These are phyloP conservation scores for Drosophila limbata DNA, from an alignment of 2,888 invertebrate genomes.

Conservation along the genomic window DNA sequence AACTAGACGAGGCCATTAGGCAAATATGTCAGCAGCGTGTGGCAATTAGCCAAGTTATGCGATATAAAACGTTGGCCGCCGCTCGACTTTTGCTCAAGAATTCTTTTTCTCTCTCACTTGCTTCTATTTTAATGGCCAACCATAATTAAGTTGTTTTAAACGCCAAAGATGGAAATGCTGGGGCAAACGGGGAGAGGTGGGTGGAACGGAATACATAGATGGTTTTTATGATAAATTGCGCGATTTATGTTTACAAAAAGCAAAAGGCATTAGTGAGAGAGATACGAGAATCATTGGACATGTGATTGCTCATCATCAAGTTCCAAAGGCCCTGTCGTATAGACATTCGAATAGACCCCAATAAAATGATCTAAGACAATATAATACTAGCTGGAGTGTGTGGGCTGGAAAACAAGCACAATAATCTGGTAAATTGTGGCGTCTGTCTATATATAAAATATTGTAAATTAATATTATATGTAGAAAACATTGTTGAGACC, in stretches of 20 bases:
- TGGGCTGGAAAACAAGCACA: slow-evolving; percentile 36
- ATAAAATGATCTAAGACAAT: slow-evolving; percentile 39
- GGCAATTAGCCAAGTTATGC: slow-evolving; percentile 80
- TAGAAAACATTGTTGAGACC: not conserved
- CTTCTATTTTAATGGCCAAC: slow-evolving; percentile 55
- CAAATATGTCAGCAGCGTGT: slow-evolving; percentile 80
- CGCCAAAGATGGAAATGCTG: slow-evolving; percentile 11
- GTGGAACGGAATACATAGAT: slow-evolving; percentile 18
- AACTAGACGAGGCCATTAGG: slow-evolving; percentile 76
- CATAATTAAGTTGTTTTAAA: slow-evolving; percentile 69
- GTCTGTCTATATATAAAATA: slow-evolving; percentile 15
- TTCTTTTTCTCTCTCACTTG: slow-evolving; percentile 35
- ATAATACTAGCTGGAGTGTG: slow-evolving; percentile 26
- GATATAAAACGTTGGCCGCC: slow-evolving; percentile 51
- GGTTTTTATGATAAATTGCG: slow-evolving; percentile 51
- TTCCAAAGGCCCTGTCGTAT: slow-evolving; percentile 40
- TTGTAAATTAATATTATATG: slow-evolving; percentile 12
- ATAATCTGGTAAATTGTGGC: slow-evolving; percentile 30
- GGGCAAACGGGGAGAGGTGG: slow-evolving; percentile 1
- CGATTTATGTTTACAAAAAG: slow-evolving; percentile 55
- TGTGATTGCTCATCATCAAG: slow-evolving; percentile 41
- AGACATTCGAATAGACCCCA: slow-evolving; percentile 25
- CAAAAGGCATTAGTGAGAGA: slow-evolving; percentile 24
- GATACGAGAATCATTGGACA: slow-evolving; percentile 20
- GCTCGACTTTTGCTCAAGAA: slow-evolving; percentile 36